phyloP scores from a whole-genome alignment of 2,888 invertebrate species.

The Tridacna gigas region DNA sequence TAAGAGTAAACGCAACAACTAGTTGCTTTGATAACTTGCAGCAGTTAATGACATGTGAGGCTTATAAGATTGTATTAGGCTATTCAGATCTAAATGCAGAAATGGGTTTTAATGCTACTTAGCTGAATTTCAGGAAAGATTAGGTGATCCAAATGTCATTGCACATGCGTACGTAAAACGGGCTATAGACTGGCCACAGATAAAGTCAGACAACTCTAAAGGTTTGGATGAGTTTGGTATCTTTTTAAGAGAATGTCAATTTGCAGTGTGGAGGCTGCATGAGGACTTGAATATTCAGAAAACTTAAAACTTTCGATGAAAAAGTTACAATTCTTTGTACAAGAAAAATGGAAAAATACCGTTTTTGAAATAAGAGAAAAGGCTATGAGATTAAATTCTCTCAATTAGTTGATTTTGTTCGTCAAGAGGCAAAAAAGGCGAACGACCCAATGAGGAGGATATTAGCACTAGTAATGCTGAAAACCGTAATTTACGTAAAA shows the following conservation, averaged over 20 bases:
- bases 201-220: conserved; percentile 5
- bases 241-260: conserved; percentile 2
- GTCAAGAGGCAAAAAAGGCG: neutral
- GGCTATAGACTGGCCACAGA: neutral
- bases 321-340: neutral
- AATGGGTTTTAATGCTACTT: conserved; percentile 25
- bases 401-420: neutral
- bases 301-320: neutral
- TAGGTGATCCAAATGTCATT: conserved; percentile 28
- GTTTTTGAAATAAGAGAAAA: neutral
- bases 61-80: neutral
- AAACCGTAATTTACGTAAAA: neutral
- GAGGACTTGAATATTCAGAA: neutral
- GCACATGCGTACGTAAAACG: neutral
- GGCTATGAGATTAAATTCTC: neutral
- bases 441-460: neutral
- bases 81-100: neutral
- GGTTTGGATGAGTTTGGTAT: neutral
- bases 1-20: neutral
- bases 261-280: neutral
- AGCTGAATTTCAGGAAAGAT: conserved; percentile 34
- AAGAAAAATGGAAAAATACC: conserved; percentile 2
- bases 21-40: neutral
- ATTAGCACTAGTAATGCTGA: neutral
- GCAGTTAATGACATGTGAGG: neutral